Base-by-base conservation (phyloP, 2,797 vertebrate genomes). In the Sternotherus odoratus region DNA sequence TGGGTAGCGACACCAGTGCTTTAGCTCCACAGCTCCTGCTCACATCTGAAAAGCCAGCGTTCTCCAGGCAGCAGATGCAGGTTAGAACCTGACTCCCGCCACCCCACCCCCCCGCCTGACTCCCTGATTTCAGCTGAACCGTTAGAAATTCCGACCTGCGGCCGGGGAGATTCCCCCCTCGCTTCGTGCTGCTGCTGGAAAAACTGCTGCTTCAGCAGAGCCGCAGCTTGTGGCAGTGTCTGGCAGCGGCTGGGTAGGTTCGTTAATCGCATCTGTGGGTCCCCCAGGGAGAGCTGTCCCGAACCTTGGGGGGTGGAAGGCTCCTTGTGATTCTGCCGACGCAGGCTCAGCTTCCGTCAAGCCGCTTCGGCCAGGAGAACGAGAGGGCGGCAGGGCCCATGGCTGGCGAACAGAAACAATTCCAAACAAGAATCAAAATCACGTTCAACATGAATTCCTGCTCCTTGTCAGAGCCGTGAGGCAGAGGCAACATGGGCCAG, bases 221-320 rank as follows among this genome's bases (percentile, higher is more conserved):
- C 17, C 49, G 10, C 46, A 30, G 43, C 1, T 2, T 48, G 33
- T 46, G 17, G 33, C 33, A 1, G 0, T 16, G 21, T n/a, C 7
- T 24, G 16, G 33, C 66, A 24, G 26, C 2, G 6, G 33, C 24
- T 79, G 21, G 39, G 49, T 72, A 53, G 2, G 1, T 43, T 60
- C 48, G 16, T 17, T 79, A 57, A 57, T 79, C 12, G 24, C 66
- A 83, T 56, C 50, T 56, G 54, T 48, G 54, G 12, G 7, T 43
- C 21, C 56, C 63, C 79, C 4, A 2, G 79, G 79, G 79, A 57
- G 26, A 33, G 57, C 39, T 46, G 39, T 30, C 54, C 54, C 4
- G 39, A 46, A 6, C 72, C 39, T 28, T 33, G 7, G 39, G 39
- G 36, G 46, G 17, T 4, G 17, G 60, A 30, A 74, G 63, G n/a